Evolutionary conservation across 1,140 invertebrate genomes (phyloP).

Genomic region (Gryllus bimaculatus): DNA sequence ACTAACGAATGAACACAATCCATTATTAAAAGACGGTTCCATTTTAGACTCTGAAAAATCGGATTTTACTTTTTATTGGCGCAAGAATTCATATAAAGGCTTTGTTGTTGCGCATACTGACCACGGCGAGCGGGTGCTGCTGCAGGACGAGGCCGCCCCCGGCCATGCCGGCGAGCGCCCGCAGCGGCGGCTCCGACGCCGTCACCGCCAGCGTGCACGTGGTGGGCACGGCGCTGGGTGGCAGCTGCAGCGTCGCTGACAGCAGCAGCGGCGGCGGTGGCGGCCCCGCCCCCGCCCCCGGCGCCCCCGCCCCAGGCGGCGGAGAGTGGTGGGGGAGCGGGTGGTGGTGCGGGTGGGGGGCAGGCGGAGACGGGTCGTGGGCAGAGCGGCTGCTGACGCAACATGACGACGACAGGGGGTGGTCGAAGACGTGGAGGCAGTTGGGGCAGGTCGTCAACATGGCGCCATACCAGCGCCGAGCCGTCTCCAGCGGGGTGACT

Average conservation of each 20-base stretch:
- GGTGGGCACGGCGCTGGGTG: constrained; percentile 8
- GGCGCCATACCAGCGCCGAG: constrained; percentile 15
- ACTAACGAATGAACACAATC: too few species aligned
- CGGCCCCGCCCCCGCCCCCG: constrained; percentile 32
- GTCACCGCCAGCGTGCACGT: constrained; percentile 17
- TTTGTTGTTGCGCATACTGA: too few species aligned
- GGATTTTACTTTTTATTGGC: too few species aligned
- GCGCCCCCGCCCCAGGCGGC: constrained; percentile 22
- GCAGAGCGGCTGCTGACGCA: constrained; percentile 22
- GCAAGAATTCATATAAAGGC: too few species aligned
- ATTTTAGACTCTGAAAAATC: too few species aligned
- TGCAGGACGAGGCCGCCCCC: constrained; percentile 15
- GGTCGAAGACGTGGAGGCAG: constrained; percentile 47
- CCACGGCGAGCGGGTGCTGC: constrained; percentile 23
- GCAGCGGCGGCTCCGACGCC: constrained; percentile 6
- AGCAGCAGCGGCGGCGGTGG: constrained; percentile 15
- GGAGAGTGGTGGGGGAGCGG: too few species aligned
- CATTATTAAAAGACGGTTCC: too few species aligned
- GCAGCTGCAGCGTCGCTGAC: constrained; percentile 3
- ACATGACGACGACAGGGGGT: constrained; percentile 15
- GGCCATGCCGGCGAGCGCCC: constrained; percentile 11
- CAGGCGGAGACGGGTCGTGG: too few species aligned
- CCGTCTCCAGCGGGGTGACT: neutral
- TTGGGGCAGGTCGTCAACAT: constrained; percentile 41
- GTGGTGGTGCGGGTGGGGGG: neutral